Conservation (phyloP, 2,888 invertebrate genomes). For the Hylaea fasciaria region DNA sequence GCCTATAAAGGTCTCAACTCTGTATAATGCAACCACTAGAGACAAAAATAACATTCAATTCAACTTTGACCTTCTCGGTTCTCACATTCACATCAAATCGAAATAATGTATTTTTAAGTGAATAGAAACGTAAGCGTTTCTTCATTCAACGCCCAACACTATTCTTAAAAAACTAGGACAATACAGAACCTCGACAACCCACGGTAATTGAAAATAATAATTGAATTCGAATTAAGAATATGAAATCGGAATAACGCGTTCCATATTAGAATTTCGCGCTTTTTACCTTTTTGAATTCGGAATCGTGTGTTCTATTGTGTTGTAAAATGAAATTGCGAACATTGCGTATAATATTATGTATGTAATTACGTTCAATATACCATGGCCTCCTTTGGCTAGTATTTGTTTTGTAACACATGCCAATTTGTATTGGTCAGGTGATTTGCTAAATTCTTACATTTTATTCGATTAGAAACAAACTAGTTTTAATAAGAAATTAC, state of each 20-base stretch:
- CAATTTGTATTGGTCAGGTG: slow-evolving; percentile 35
- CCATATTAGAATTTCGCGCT: slow-evolving; percentile 77
- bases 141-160: slow-evolving; percentile 44
- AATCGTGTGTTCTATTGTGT: slow-evolving; percentile 82
- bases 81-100: slow-evolving; percentile 14
- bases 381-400: slow-evolving; percentile 45
- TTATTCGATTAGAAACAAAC: slow-evolving; percentile 25
- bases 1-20: too few species aligned
- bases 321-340: slow-evolving; percentile 76
- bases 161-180: slow-evolving; percentile 63
- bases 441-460: slow-evolving; percentile 29
- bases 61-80: slow-evolving; percentile 28
- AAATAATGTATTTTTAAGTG: slow-evolving; percentile 29
- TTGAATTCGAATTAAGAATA: slow-evolving; percentile 79
- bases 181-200: slow-evolving; percentile 60
- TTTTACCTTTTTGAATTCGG: slow-evolving; percentile 78
- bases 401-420: slow-evolving; percentile 37
- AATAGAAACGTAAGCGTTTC: slow-evolving; percentile 31
- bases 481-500: slow-evolving; percentile 23
- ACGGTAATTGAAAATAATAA: slow-evolving; percentile 81
- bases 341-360: slow-evolving; percentile 59
- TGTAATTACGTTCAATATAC: slow-evolving; percentile 56
- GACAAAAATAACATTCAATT: slow-evolving; percentile 7
- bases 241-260: slow-evolving; percentile 75
- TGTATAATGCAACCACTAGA: neutral